Conservation (phyloP, 2,888 invertebrate genomes). For the Lumbricus terrestris region DNA sequence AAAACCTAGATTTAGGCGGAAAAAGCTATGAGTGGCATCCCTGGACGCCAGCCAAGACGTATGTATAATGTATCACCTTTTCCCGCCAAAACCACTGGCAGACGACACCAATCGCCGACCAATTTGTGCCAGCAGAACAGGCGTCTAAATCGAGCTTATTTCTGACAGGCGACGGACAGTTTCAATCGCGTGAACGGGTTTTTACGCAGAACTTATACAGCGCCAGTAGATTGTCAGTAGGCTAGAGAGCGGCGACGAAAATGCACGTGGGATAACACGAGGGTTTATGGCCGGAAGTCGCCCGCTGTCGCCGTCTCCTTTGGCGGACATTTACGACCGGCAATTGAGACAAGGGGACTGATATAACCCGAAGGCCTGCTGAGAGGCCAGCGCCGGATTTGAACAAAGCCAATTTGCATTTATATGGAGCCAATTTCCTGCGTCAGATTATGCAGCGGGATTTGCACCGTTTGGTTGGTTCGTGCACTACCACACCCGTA, state of each 20-base stretch:
- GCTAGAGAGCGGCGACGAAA: background rate
- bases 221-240: background rate
- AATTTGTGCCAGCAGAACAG: background rate
- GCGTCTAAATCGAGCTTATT: background rate
- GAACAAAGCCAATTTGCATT: conserved; percentile 3
- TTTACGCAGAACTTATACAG: background rate
- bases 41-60: no score
- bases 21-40: background rate
- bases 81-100: background rate
- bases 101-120: background rate
- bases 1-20: no score
- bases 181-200: background rate
- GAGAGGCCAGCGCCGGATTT: background rate
- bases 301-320: background rate
- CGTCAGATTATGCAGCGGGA: background rate
- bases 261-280: background rate
- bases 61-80: no score
- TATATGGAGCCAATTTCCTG: background rate
- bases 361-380: background rate
- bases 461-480: background rate
- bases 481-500: background rate
- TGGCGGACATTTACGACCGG: background rate
- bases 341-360: background rate
- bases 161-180: background rate
- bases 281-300: background rate